Conservation (phyloP, 2,113 vertebrate species). For the Azemiops feae region DNA sequence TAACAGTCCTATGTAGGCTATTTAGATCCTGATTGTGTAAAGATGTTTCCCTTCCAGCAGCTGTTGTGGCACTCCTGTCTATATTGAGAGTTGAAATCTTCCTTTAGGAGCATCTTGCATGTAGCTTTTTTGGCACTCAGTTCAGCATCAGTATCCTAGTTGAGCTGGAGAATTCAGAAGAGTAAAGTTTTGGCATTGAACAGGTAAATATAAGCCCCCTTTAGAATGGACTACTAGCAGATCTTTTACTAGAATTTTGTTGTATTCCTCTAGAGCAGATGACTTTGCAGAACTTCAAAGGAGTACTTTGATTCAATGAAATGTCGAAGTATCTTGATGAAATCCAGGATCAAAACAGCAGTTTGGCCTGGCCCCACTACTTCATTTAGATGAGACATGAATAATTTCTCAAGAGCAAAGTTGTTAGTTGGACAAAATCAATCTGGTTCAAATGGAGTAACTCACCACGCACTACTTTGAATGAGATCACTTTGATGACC, state of each 20-base stretch:
- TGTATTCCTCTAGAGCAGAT: no score
- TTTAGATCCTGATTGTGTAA: slow-evolving; percentile 72
- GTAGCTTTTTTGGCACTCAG: neutral
- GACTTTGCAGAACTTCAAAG: no score
- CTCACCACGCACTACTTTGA: neutral
- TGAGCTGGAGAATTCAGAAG: slow-evolving; percentile 71
- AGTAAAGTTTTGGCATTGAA: slow-evolving; percentile 65
- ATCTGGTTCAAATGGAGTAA: neutral
- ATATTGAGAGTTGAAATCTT: slow-evolving; percentile 73
- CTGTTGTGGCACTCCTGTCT: slow-evolving; percentile 65
- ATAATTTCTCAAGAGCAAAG: neutral
- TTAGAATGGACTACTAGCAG: neutral
- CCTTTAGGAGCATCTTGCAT: slow-evolving; percentile 60
- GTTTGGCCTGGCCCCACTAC: neutral
- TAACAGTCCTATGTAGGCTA: slow-evolving; percentile 62
- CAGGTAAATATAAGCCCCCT: slow-evolving; percentile 55
- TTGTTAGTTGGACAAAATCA: neutral
- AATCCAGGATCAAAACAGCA: neutral
- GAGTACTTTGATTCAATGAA: neutral
- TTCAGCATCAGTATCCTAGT: slow-evolving; percentile 64
- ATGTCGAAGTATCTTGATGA: neutral
- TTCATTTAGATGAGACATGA: neutral
- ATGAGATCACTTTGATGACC: neutral
- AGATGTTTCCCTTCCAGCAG: slow-evolving; percentile 45
- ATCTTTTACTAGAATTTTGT: neutral